Evolutionary conservation across 2,797 vertebrate genomes (phyloP), one percentile per base, ranked within the genome.

Genomic region (Delichon dasypus): DNA sequence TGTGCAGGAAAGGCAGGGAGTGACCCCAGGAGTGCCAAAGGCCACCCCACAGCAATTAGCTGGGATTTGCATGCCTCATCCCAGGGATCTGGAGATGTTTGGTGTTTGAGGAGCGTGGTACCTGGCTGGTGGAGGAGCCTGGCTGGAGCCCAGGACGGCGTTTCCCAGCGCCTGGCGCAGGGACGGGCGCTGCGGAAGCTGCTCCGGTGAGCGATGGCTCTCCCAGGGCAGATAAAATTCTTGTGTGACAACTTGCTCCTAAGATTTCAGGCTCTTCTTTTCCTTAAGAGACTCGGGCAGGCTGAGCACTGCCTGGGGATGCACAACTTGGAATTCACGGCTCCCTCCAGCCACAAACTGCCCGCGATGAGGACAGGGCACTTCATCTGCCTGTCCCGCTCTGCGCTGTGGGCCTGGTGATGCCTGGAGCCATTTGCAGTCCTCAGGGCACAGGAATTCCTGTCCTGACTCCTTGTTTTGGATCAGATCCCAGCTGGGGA

Each of bases 161-260:
- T 95, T 97, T 96, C 40, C 73, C 38, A 6, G 47, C 0, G 40
- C 53, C 60, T 61, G 80, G 88, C 80, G 42, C 13, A 2, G 50
- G 62, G 44, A 57, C 2, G 50, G 87, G 94, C 72, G 78, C 77
- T 75, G 95, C 89, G 17, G 94, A 70, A 60, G 88, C 90, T 73
- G 94, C 55, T 4, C 4, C 72, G 85, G 95, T 94, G 97, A 98
- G 96, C 83, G 29, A 98, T 94, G 96, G 96, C 82, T 95, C 97
- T 97, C 97, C 61, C 60, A 95, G 86, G 97, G 90, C 92, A 50
- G 61, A 97, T 97, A 96, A 97, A 97, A 96, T 17, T 57, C 96
- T 93, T 64, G 60, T 57, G 92, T 89, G 95, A 95, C 93, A 97
- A 62, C 74, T 93, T 79, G 23, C 93, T 94, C 87, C 60, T 2